A percentile compares a stretch with the other conserved stretches of the same genome.
These are phyloP conservation scores for Oncorhynchus mykiss DNA, from an alignment of 2,113 vertebrate species.

Conservation along the genomic window DNA sequence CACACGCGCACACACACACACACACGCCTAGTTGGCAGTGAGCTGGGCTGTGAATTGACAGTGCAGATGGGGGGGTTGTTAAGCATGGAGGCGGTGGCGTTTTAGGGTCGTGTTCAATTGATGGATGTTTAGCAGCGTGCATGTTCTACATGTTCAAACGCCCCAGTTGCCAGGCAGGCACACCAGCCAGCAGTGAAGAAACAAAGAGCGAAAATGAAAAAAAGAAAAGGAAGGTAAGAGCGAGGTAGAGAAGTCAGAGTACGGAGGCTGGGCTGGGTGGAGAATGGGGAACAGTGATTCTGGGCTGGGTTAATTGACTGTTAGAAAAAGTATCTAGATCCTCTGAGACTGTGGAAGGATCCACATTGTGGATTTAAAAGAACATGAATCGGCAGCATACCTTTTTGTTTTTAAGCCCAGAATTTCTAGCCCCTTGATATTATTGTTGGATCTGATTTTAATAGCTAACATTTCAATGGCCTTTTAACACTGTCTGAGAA, in stretches of 20 bases:
- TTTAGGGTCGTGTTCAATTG: constrained; percentile 38
- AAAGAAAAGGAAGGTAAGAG: background rate
- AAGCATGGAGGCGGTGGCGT: constrained; percentile 15
- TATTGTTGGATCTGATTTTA: too few relatives aligned
- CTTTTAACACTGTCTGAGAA: too few relatives aligned
- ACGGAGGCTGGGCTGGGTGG: background rate
- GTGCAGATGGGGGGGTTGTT: constrained; percentile 5
- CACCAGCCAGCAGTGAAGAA: background rate
- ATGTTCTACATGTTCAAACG: constrained; percentile 69
- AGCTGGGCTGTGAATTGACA: background rate
- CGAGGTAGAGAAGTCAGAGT: background rate
- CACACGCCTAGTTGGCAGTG: background rate
- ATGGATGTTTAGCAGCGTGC: constrained; percentile 70
- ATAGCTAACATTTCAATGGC: too few relatives aligned
- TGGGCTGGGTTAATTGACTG: too few relatives aligned
- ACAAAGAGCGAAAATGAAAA: too few relatives aligned
- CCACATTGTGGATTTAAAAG: too few relatives aligned
- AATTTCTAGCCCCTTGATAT: too few relatives aligned
- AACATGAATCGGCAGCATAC: too few relatives aligned
- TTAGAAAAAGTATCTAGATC: background rate
- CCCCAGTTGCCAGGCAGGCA: background rate
- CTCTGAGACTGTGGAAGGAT: too few relatives aligned
- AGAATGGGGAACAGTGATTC: background rate
- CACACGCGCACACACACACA: too few relatives aligned
- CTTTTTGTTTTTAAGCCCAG: too few relatives aligned